Evolutionary conservation across 2,113 vertebrate genomes (phyloP), one percentile per base, ranked within the genome.

Genomic region (Sturnira hondurensis): DNA sequence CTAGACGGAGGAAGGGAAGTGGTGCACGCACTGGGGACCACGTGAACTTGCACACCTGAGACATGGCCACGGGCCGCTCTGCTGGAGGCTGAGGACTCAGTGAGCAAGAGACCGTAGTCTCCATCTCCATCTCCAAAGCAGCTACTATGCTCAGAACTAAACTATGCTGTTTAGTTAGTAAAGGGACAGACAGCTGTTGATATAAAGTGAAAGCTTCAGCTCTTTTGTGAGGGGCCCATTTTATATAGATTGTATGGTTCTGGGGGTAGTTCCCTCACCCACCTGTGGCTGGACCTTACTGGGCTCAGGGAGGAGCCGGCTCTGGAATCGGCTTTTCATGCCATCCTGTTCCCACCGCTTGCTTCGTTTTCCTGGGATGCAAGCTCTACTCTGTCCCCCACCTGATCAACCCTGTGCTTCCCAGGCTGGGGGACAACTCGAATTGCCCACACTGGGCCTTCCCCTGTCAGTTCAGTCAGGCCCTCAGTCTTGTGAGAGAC

Each of bases 161-260:
- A 33, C 33, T 19, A 7, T 6, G 3, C 7, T 16, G 9, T 73
- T 19, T n/a, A 3, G 31, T 61, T 38, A 22, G 54, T 36, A 41
- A 73, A 26, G 41, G 31, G 16, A 4, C 45, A 50, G 41, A 61
- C 38, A 38, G 61, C n/a, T 28, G 4, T 7, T 26, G 15, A 20
- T 2, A 36, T 10, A 19, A 58, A 54, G 22, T 5, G 6, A 54
- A 61, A 11, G n/a, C 14, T 4, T 33, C 22, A 0, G 5, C 54
- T 28, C 36, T 90, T n/a, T 1, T 1, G 10, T 4, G 41, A n/a
- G 68, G 11, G 36, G 45, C 9, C 24, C 31, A 17, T 14, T 7
- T 0, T 20, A 7, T 3, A 43, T 12, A 4, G 0, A 11, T 3
- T 7, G 9, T 3, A 14, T 5, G 3, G 11, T 13, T 52, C 20